Evolutionary conservation across 2,113 vertebrate species (phyloP).

Genomic region (Tinamus guttatus): DNA sequence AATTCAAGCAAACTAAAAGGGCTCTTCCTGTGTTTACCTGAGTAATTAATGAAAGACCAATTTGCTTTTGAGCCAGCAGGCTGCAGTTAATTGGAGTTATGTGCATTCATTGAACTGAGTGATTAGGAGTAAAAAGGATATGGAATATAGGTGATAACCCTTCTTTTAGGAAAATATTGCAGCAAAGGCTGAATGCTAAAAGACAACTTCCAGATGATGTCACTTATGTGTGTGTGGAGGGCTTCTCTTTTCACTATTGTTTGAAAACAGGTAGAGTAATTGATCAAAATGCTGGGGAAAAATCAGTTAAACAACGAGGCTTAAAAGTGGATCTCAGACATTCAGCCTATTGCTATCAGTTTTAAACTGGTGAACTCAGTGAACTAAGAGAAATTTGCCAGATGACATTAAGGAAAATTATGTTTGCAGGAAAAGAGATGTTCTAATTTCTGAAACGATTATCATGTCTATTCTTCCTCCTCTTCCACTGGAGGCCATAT

Average conservation of each 20-base stretch:
- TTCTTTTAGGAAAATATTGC: neutral
- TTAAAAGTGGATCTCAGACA: neutral
- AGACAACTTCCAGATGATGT: neutral
- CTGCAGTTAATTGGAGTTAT: slow-evolving; percentile 46
- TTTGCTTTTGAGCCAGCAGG: slow-evolving; percentile 40
- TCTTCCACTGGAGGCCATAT: neutral
- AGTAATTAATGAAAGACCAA: slow-evolving; percentile 49
- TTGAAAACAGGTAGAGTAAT: neutral
- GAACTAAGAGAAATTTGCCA: neutral
- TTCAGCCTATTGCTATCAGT: neutral
- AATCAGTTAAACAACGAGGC: neutral
- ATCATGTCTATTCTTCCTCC: neutral
- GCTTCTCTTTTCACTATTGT: neutral
- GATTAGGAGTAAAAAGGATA: slow-evolving; percentile 32
- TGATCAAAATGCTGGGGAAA: neutral
- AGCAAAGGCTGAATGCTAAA: neutral
- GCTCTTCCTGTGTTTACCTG: slow-evolving; percentile 35
- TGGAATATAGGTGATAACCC: slow-evolving; percentile 2
- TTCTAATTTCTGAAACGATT: neutral
- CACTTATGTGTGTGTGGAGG: neutral
- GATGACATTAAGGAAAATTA: neutral
- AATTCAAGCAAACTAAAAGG: slow-evolving; percentile 25
- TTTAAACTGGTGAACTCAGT: neutral
- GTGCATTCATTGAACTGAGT: slow-evolving; percentile 34
- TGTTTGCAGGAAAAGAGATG: neutral